Percentiles rank a stretch among this genome's conserved stretches.
phyloP scores from a whole-genome alignment of 2,888 invertebrate species.

The Leptopilina myrica region DNA sequence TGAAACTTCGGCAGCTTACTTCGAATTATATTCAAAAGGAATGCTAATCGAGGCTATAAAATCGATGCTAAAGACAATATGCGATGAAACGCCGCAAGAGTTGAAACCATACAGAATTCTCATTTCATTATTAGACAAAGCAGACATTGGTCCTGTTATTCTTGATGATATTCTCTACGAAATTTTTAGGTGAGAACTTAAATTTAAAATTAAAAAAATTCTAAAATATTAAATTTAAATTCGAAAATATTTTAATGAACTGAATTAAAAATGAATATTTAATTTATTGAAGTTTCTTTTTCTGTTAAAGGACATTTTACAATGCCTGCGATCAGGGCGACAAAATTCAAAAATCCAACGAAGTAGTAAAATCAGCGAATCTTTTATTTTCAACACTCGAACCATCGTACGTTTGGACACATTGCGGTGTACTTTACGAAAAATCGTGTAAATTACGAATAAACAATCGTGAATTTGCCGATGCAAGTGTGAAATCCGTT shows the following conservation, averaged over 20 bases:
- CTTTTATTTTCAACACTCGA: conserved; percentile 89
- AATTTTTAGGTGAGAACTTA: conserved; percentile 81
- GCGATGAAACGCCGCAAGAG: conserved; percentile 81
- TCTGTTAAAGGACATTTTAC: conserved; percentile 69
- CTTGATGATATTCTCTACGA: conserved; percentile 87
- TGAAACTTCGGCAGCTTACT: conserved; percentile 79
- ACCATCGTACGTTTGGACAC: conserved; percentile 92
- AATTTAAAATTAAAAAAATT: neutral
- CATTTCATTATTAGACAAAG: conserved; percentile 90
- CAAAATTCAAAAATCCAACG: conserved; percentile 78
- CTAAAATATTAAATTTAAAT: neutral
- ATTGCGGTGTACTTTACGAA: conserved; percentile 83
- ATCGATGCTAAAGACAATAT: conserved; percentile 79
- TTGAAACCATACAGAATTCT: conserved; percentile 87
- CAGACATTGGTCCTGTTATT: conserved; percentile 89
- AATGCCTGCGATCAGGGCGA: conserved; percentile 69
- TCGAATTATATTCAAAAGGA: conserved; percentile 83
- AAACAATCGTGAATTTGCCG: conserved; percentile 55
- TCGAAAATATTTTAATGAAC: too few species aligned
- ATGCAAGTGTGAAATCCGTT: conserved; percentile 77
- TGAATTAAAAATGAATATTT: neutral
- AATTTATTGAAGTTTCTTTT: neutral
- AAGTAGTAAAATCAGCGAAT: conserved; percentile 90
- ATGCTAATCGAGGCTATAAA: conserved; percentile 83
- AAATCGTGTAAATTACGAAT: conserved; percentile 77